Evolutionary conservation across 2,797 vertebrate genomes (phyloP).

Genomic region (Characodon lateralis): DNA sequence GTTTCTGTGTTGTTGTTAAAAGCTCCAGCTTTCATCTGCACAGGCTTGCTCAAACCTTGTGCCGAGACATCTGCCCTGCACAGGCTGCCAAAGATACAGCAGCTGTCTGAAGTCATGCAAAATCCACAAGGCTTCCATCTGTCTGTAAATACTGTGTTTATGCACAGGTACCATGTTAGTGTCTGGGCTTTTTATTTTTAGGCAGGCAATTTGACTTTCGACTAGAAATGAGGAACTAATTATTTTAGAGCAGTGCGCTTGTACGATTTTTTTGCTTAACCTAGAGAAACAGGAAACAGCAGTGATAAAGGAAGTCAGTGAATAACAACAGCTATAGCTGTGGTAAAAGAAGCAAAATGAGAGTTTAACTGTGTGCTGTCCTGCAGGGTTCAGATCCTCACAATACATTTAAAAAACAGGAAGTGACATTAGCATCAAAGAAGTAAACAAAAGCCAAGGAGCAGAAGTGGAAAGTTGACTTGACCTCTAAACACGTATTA

Average conservation of each 20-base stretch:
- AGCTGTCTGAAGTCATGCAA: neutral
- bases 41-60: slow-evolving; percentile 27
- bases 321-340: slow-evolving; percentile 48
- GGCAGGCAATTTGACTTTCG: neutral
- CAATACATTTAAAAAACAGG: slow-evolving; percentile 11
- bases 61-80: slow-evolving; percentile 7
- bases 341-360: slow-evolving; percentile 43
- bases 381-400: slow-evolving; percentile 14
- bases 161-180: slow-evolving; percentile 6
- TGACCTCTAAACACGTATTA: slow-evolving; percentile 17
- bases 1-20: slow-evolving; percentile 64
- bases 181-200: neutral
- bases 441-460: slow-evolving; percentile 18
- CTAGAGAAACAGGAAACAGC: slow-evolving; percentile 59
- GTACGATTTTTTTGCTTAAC: slow-evolving; percentile 9
- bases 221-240: slow-evolving; percentile 26
- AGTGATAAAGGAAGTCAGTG: slow-evolving; percentile 62
- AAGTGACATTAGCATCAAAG: slow-evolving; percentile 7
- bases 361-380: slow-evolving; percentile 21
- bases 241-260: neutral
- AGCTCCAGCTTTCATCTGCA: slow-evolving; percentile 64
- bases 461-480: slow-evolving; percentile 5
- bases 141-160: slow-evolving; percentile 1
- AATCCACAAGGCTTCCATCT: neutral
- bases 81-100: neutral